Conservation (phyloP, 2,113 vertebrate genomes). For the Himantopus leucocephalus region DNA sequence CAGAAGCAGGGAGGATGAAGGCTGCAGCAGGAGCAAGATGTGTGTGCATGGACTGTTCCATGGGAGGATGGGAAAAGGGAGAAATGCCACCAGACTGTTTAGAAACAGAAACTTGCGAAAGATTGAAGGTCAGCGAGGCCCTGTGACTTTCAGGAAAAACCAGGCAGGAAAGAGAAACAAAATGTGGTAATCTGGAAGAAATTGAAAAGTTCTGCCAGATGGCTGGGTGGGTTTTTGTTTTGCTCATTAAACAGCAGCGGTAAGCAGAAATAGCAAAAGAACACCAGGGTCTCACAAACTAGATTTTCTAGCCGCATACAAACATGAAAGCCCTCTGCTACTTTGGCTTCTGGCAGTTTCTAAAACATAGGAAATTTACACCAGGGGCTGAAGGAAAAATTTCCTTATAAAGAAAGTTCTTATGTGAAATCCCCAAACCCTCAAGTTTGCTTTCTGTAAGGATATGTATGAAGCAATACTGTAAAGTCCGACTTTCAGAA, state of each 20-base stretch:
- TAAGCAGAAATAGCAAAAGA: neutral
- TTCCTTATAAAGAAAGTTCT: neutral
- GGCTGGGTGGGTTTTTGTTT: neutral
- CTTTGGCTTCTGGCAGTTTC: neutral
- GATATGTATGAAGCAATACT: neutral
- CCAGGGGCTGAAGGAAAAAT: neutral
- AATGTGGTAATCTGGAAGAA: neutral
- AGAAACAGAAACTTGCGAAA: neutral
- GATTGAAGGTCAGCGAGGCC: neutral
- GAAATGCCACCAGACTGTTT: neutral
- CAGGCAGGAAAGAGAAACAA: neutral
- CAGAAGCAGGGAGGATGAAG: neutral
- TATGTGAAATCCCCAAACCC: neutral
- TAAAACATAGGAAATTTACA: neutral
- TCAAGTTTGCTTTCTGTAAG: neutral
- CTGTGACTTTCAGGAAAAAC: neutral
- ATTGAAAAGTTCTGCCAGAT: neutral
- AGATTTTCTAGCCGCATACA: neutral
- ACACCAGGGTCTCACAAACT: neutral
- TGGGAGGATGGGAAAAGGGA: neutral
- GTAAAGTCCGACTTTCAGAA: neutral
- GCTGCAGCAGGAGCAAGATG: neutral
- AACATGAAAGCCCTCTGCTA: neutral
- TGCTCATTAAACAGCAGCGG: neutral
- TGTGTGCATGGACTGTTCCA: neutral